These are phyloP conservation scores for Ardeotis arabs DNA, from an alignment of 2,113 vertebrate genomes.

Conservation along the genomic window DNA sequence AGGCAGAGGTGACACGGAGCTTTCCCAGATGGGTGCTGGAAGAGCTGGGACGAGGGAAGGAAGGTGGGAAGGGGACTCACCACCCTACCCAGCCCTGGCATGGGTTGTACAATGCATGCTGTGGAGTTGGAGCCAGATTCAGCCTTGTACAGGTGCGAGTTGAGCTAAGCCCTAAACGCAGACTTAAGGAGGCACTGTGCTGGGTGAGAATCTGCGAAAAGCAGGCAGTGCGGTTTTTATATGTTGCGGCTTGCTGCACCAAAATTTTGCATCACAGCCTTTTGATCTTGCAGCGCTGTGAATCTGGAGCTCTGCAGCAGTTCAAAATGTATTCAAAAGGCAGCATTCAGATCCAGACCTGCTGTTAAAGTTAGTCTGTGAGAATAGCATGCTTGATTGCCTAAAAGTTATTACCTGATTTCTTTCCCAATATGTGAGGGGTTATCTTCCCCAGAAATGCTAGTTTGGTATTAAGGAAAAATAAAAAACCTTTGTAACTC, in stretches of 20 bases:
- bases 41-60: not conserved
- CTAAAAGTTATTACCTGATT: not conserved
- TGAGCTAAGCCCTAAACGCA: not conserved
- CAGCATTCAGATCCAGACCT: slow-evolving; percentile 28
- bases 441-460: not conserved
- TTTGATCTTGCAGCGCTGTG: slow-evolving; percentile 33
- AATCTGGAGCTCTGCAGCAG: slow-evolving; percentile 1
- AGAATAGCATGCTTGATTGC: not conserved
- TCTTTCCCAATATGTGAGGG: not conserved
- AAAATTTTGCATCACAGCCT: slow-evolving; percentile 24
- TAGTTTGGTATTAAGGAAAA: not conserved
- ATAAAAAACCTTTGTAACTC: not conserved
- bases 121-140: accelerated
- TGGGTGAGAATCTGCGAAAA: slow-evolving; percentile 12
- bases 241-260: slow-evolving; percentile 24
- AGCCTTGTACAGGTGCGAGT: not conserved
- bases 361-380: not conserved
- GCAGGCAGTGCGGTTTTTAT: not conserved
- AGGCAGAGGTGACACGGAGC: not conserved
- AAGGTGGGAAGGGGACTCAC: not conserved
- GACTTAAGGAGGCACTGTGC: not conserved
- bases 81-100: accelerated
- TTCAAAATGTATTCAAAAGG: not conserved
- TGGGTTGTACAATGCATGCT: accelerated
- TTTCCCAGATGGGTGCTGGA: not conserved